Percentiles rank a stretch among this genome's conserved stretches.
Evolutionary conservation across 2,888 invertebrate species (phyloP).

Genomic region (Phrixothrix hirtus): DNA sequence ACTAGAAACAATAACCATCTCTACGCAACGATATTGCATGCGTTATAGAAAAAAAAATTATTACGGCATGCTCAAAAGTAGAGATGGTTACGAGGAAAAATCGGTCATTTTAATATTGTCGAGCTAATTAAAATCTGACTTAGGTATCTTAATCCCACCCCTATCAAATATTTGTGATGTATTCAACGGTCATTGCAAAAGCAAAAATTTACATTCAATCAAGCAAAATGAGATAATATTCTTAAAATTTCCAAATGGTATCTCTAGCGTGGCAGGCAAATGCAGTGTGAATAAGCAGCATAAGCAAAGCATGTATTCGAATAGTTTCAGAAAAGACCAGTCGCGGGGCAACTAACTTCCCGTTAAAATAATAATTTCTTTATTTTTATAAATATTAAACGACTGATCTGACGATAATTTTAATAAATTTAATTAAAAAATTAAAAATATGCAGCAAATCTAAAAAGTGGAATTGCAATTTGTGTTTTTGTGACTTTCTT

Average conservation of each 20-base stretch:
- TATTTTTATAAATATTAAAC: slow-evolving; percentile 36
- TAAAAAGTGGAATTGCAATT: slow-evolving; percentile 57
- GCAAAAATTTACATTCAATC: slow-evolving; percentile 22
- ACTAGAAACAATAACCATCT: background rate
- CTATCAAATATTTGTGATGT: slow-evolving; percentile 9
- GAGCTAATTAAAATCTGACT: background rate
- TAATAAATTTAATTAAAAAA: slow-evolving; percentile 21
- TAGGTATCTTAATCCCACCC: slow-evolving; percentile 4
- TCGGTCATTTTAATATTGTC: background rate
- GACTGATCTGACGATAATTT: slow-evolving; percentile 51
- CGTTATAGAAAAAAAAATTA: background rate
- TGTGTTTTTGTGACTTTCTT: slow-evolving; percentile 54
- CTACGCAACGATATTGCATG: background rate
- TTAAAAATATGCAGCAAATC: slow-evolving; percentile 54
- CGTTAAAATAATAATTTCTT: slow-evolving; percentile 25
- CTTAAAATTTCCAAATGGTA: slow-evolving; percentile 15
- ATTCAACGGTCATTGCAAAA: slow-evolving; percentile 22
- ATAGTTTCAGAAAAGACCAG: slow-evolving; percentile 74
- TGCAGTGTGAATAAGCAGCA: slow-evolving; percentile 39
- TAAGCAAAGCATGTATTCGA: slow-evolving; percentile 45
- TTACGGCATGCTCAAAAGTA: background rate
- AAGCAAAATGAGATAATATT: slow-evolving; percentile 19
- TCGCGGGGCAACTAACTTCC: slow-evolving; percentile 66
- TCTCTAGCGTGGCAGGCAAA: slow-evolving; percentile 36
- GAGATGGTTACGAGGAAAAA: background rate